Percentiles rank a stretch among this genome's conserved stretches.
Conservation (phyloP, 2,113 vertebrate species). For the Rhadina sibilatrix region DNA sequence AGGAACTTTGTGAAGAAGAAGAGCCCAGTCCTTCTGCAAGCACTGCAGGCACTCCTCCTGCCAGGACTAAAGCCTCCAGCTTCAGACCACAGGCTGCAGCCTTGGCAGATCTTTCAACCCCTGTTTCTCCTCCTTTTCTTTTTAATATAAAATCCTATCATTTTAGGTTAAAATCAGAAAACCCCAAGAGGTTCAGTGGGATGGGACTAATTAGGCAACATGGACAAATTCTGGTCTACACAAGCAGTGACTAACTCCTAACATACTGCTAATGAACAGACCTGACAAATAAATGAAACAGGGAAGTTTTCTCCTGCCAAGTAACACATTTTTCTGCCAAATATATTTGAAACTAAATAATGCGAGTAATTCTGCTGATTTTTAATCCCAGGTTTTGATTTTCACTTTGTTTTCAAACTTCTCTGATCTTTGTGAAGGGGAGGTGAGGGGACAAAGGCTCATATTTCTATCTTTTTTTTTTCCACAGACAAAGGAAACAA, state of each 20-base stretch:
- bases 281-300: neutral
- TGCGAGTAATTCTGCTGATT: slow-evolving; percentile 8
- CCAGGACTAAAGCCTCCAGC: neutral
- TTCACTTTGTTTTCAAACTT: neutral
- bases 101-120: neutral
- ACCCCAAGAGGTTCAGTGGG: neutral
- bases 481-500: neutral
- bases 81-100: neutral
- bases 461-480: neutral
- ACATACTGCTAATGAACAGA: neutral
- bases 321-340: slow-evolving; percentile 1
- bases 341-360: neutral
- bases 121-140: neutral
- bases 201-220: neutral
- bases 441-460: neutral
- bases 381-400: neutral
- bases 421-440: neutral
- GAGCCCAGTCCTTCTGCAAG: neutral
- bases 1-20: neutral
- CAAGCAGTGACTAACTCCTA: neutral
- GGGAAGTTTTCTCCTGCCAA: neutral
- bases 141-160: neutral
- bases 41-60: neutral
- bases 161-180: neutral
- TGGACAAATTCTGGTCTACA: neutral